These are phyloP conservation scores for Urocyon cinereoargenteus DNA, from an alignment of 2,797 vertebrate species.

Conservation along the genomic window DNA sequence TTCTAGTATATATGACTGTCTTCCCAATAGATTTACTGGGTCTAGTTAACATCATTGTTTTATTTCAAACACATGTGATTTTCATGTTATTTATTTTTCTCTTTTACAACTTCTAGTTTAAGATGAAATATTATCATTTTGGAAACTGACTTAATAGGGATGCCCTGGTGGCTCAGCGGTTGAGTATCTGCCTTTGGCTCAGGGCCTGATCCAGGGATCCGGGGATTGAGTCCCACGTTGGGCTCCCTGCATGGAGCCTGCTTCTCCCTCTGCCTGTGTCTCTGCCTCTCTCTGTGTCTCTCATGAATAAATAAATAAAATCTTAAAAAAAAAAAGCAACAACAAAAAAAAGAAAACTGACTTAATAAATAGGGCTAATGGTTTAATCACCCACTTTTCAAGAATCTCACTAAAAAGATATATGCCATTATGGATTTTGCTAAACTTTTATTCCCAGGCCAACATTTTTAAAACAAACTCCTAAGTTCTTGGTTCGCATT, in stretches of 20 bases:
- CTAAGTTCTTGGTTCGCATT: background rate
- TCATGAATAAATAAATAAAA: background rate
- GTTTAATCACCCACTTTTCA: background rate
- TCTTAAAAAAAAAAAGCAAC: background rate
- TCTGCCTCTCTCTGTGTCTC: background rate
- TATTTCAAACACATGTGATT: background rate
- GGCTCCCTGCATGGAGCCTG: background rate
- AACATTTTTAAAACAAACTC: background rate
- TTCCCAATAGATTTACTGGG: background rate
- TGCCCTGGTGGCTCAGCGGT: background rate
- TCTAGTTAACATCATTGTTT: background rate
- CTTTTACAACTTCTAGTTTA: background rate
- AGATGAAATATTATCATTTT: background rate
- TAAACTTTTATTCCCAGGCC: background rate
- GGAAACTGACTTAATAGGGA: background rate
- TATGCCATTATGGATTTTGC: background rate
- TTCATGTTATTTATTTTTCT: constrained; percentile 21
- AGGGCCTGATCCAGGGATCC: background rate
- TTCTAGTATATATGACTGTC: background rate
- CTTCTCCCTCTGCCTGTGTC: background rate
- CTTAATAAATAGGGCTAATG: background rate
- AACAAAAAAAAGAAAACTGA: background rate
- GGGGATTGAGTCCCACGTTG: background rate
- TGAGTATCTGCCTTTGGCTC: background rate
- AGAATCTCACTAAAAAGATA: background rate